Evolutionary conservation across 2,113 vertebrate species (phyloP), one percentile per base, ranked within the genome.

Genomic region (Sula dactylatra): DNA sequence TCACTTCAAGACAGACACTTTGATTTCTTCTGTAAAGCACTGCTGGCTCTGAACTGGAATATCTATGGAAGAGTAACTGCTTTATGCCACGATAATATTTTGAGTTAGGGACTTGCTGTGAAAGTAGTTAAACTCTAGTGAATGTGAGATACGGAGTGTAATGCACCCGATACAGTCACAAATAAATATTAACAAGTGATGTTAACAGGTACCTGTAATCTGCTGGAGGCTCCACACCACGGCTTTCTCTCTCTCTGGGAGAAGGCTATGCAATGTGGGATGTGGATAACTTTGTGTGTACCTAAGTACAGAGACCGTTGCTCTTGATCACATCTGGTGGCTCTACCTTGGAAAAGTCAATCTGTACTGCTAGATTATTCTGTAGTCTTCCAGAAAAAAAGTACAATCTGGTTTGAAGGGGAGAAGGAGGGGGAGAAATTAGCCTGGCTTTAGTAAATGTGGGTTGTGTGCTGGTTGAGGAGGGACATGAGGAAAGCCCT

Each of bases 201-300:
- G 62, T 58, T 29, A 25, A 50, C 8, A 56, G 26, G 12, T 11
- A 7, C n/a, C 62, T 52, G 34, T 24, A 17, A 11, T 18, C 40
- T 73, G 54, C 72, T 36, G 71, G 16, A 59, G 32, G 15, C 44
- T 69, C 59, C 69, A 24, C 8, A 2, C 11, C 13, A 2, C 17
- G 24, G 40, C 17, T 34, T 32, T 8, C 9, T 13, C 12, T 32
- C 13, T 11, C 31, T 31, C 42, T 45, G 27, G 49, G 54, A 45
- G 34, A 55, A 21, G 3, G 4, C 49, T 54, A 49, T 14, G 40
- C 25, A 17, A 1, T 16, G 5, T 1, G 3, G 36, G 45, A 5
- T 38, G 16, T 44, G 61, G 42, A 7, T 19, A 31, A 9, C 42
- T 44, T 4, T 4, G 26, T 11, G 47, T 67, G 49, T 9, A 4